phyloP scores from a whole-genome alignment of 2,113 vertebrate genomes.

The Trogon melanurus region DNA sequence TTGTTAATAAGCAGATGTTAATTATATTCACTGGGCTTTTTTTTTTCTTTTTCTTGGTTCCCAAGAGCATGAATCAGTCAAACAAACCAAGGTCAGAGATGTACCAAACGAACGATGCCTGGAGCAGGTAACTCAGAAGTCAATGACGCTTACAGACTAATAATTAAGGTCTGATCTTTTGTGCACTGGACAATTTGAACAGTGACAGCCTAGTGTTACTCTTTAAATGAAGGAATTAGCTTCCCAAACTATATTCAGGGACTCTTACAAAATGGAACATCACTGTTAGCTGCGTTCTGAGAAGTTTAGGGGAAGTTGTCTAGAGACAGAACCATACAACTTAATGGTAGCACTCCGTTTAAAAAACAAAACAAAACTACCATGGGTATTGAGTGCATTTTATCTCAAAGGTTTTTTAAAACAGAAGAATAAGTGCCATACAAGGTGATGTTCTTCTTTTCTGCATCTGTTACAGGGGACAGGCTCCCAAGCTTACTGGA shows the following conservation, averaged over 20 bases:
- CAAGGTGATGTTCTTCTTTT: background rate
- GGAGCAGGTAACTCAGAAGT: background rate
- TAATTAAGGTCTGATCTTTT: background rate
- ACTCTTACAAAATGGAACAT: background rate
- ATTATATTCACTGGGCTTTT: background rate
- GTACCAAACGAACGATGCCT: background rate
- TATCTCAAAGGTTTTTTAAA: background rate
- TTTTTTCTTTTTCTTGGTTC: too few relatives aligned
- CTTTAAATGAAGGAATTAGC: background rate
- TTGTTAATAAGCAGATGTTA: background rate
- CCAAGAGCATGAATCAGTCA: background rate
- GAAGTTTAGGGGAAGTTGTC: background rate
- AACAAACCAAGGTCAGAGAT: background rate
- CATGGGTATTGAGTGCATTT: background rate
- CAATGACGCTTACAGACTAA: background rate
- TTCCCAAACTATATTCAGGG: background rate
- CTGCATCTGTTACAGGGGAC: background rate
- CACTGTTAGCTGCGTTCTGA: background rate
- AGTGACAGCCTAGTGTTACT: background rate
- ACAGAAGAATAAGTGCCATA: background rate
- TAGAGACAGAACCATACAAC: accelerated
- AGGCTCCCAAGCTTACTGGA: background rate
- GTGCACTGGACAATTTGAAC: background rate
- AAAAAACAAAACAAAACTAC: background rate
- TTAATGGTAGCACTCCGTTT: background rate